These are phyloP conservation scores for Falco naumanni DNA, from an alignment of 2,797 vertebrate genomes.

Conservation along the genomic window DNA sequence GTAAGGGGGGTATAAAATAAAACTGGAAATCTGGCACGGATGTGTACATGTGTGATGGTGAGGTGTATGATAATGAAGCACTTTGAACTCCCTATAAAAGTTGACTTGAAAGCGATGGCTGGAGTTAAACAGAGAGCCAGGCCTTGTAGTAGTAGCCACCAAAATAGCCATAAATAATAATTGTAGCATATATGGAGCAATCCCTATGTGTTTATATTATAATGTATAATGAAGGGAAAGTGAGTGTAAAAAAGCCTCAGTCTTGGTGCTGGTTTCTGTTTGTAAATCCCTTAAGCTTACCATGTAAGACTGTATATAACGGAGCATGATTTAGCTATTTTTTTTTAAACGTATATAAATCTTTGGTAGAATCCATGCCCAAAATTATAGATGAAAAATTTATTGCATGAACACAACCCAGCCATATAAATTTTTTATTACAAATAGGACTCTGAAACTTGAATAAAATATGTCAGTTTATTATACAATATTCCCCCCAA, in stretches of 20 bases:
- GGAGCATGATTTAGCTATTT: conserved; percentile 4
- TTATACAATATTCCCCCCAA: not conserved
- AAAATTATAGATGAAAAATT: conserved; percentile 71
- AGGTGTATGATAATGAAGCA: conserved; percentile 29
- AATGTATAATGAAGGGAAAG: conserved; percentile 29
- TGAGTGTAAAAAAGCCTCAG: not conserved
- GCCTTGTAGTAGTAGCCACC: conserved; percentile 40
- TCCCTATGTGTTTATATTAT: conserved; percentile 4
- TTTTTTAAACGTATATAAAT: conserved; percentile 53
- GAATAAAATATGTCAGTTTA: conserved; percentile 70
- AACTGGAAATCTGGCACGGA: conserved; percentile 2
- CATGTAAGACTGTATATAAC: conserved; percentile 27
- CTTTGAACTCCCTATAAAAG: conserved; percentile 52
- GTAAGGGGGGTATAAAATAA: conserved; percentile 17
- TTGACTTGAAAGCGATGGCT: conserved; percentile 46
- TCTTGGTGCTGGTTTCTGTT: conserved; percentile 36
- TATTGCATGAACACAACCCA: conserved; percentile 62
- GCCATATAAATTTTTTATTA: conserved; percentile 66
- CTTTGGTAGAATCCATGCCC: conserved; percentile 60
- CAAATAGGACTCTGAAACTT: conserved; percentile 66
- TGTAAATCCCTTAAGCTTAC: conserved; percentile 37
- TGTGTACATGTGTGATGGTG: not conserved
- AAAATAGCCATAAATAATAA: not conserved
- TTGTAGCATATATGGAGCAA: not conserved
- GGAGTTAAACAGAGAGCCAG: not conserved